Percentiles rank a stretch among this genome's conserved stretches.
Conservation (phyloP, 2,113 vertebrate species). For the Lagopus muta region DNA sequence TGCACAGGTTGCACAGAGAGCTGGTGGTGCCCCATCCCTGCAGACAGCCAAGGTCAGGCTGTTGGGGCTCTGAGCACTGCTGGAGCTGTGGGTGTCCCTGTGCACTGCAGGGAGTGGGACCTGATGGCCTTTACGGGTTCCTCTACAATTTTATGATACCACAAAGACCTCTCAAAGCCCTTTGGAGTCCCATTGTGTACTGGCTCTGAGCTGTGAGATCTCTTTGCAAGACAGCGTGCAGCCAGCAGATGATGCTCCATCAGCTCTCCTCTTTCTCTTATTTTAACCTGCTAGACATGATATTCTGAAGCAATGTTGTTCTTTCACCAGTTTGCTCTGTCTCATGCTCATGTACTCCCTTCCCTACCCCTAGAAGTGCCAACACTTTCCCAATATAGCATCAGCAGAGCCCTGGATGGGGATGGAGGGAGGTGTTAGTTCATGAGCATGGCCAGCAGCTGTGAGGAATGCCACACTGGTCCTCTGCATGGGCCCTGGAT, state of each 20-base stretch:
- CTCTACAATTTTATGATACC: too few species aligned
- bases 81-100: too few species aligned
- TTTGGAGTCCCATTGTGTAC: neutral
- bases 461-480: neutral
- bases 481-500: neutral
- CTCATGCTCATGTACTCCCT: accelerated
- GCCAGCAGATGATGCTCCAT: neutral
- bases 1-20: too few species aligned
- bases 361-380: neutral
- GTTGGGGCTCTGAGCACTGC: too few species aligned
- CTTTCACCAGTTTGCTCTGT: neutral
- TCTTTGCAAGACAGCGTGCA: neutral
- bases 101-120: too few species aligned
- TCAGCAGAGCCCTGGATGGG: neutral
- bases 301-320: neutral
- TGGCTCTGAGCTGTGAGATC: neutral
- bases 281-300: neutral
- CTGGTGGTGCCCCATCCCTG: too few species aligned
- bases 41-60: too few species aligned
- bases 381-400: neutral
- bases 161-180: neutral
- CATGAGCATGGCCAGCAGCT: neutral
- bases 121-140: too few species aligned
- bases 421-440: accelerated
- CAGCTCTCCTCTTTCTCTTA: neutral